Percentiles rank a stretch among this genome's conserved stretches.
Conservation (phyloP, 2,797 vertebrate species). For the Gallirallus australis region DNA sequence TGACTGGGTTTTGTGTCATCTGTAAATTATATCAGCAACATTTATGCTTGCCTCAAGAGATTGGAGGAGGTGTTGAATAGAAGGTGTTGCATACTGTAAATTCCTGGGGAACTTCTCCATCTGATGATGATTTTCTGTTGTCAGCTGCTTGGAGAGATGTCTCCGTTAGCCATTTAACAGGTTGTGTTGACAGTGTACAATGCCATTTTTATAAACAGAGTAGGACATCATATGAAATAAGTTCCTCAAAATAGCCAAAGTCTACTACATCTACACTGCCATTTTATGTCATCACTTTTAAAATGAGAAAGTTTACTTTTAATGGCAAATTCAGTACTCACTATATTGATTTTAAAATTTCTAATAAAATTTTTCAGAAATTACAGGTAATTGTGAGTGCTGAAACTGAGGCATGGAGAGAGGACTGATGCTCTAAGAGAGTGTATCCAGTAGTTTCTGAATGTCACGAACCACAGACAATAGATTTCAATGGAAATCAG, state of each 20-base stretch:
- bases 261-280: background rate
- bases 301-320: slow-evolving; percentile 1
- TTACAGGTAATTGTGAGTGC: background rate
- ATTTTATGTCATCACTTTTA: background rate
- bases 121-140: slow-evolving; percentile 29
- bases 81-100: background rate
- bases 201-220: slow-evolving; percentile 4
- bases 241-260: background rate
- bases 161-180: slow-evolving; percentile 36
- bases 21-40: background rate
- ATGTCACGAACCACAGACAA: background rate
- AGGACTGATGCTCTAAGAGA: background rate
- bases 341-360: background rate
- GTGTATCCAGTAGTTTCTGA: background rate
- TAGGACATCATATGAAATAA: background rate
- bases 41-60: background rate
- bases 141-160: background rate
- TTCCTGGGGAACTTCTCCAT: slow-evolving; percentile 7
- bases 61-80: slow-evolving; percentile 16
- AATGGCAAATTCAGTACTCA: background rate
- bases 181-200: background rate
- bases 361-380: background rate
- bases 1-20: background rate
- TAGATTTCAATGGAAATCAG: slow-evolving; percentile 11
- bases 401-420: background rate